Conservation (phyloP, 2,888 invertebrate species). For the Drosophila demipolita region DNA sequence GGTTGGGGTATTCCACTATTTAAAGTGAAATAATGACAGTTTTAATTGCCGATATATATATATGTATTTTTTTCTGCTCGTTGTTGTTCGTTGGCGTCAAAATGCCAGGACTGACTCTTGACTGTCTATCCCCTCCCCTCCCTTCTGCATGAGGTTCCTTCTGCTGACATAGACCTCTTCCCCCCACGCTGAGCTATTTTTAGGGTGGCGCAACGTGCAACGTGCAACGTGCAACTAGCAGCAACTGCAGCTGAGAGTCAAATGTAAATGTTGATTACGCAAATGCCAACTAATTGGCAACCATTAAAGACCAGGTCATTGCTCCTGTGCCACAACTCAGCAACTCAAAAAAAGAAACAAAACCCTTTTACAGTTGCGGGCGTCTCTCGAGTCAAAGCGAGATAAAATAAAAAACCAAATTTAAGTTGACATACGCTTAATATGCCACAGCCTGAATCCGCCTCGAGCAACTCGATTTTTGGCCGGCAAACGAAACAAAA, state of each 20-base stretch:
- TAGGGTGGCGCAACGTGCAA: conserved; percentile 48
- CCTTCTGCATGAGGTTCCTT: too few species aligned
- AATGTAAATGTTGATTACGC: conserved; percentile 75
- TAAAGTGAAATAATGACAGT: conserved; percentile 79
- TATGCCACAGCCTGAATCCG: conserved; percentile 34
- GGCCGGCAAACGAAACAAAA: conserved; percentile 8
- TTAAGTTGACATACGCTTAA: conserved; percentile 63
- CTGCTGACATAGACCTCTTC: neutral
- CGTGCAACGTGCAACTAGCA: conserved; percentile 24
- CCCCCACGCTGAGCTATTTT: conserved; percentile 47
- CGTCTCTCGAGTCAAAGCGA: conserved; percentile 20
- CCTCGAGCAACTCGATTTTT: neutral
- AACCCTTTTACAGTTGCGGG: conserved; percentile 35
- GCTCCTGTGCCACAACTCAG: conserved; percentile 38
- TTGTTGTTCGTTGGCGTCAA: conserved; percentile 75
- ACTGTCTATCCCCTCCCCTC: conserved; percentile 6
- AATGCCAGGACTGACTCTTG: conserved; percentile 57
- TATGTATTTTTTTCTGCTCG: conserved; percentile 42
- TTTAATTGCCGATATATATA: conserved; percentile 68
- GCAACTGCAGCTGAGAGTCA: conserved; percentile 11
- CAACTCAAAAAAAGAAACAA: neutral
- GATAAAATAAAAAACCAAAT: conserved; percentile 36
- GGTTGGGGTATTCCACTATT: conserved; percentile 49
- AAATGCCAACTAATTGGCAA: conserved; percentile 75
- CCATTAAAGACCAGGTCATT: conserved; percentile 64